Base-by-base conservation (phyloP, 2,113 vertebrate genomes). In the Psilopogon haemacephalus region DNA sequence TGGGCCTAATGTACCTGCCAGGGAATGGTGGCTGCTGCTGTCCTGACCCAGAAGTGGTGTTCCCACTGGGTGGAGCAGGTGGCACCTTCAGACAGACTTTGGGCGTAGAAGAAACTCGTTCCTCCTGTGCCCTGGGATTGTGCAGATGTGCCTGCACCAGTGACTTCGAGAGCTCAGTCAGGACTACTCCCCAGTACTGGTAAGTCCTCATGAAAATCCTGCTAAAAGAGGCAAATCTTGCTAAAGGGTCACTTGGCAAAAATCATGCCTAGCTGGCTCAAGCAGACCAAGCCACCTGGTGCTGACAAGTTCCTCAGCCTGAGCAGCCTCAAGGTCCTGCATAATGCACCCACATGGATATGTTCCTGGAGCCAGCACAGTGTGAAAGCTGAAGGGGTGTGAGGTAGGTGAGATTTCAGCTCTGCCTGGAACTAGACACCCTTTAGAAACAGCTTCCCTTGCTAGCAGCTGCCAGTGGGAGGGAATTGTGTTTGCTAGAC, bases 241-340 rank as follows among this genome's bases (percentile, higher is more conserved):
- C 78, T 83, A 58, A 85, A 75, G 21, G 54, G 38, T n/a, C 54
- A 32, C 24, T 88, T 93, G 75, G 46, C 64, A 88, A 46, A 90
- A 90, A 15, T 44, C 38, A 30, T 0, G 0, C 75, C 48, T 4
- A 32, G 75, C 72, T 89, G 58, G 69, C 56, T 68, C 32, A 60
- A 58, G 38, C 55, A 71, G 46, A 28, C 60, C 76, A 4, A 74
- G 38, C 32, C 77, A 70, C 37, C 46, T 37, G 27, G 33, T 58
- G n/a, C 69, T 19, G 12, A 24, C 35, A 40, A 20, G 48, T 77
- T 77, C 59, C 76, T 83, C 70, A 65, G 44, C 78, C 28, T 5
- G 15, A 72, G 55, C 54, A 44, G 48, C 30, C 15, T 16, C 30
- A 52, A 62, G 74, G 30, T 35, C 28, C 30, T 63, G 54, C 10